Evolutionary conservation across 2,113 vertebrate genomes (phyloP), one percentile per base, ranked within the genome.

Genomic region (Solea senegalensis): DNA sequence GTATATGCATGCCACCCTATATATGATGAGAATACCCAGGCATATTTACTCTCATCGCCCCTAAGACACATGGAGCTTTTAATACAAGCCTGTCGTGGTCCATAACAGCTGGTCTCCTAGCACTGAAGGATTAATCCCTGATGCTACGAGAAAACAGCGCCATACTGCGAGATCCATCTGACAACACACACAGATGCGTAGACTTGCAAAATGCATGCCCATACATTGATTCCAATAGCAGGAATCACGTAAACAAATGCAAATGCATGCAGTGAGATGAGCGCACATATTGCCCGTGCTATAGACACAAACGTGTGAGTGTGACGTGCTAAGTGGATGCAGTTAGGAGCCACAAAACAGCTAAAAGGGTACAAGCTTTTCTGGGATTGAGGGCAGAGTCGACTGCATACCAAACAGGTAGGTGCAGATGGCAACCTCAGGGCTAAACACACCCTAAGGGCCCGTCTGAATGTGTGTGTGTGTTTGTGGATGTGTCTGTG

Each of bases 401-500:
- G 58, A 53, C 44, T 76, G 87, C 82, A 89, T 84, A 88, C 80
- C 84, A 88, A 90, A 65, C 74, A 91, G 87, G 78, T 69, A 89
- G 81, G 86, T 88, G 83, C 84, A 90, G 85, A 90, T 89, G 88
- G 86, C 63, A 77, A 88, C 85, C 77, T 85, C 71, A 78, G 83
- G 77, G 82, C 83, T 86, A 88, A 89, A 86, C 81, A 84, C 74
- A 85, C 82, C 82, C 85, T 43, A 59, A 76, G 78, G 86, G 77
- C 56, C 43, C 39, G 53, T 59, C 4, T 55, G 79, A 13, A 6
- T 46, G 50, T 63, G 28, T 69, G 40, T 66, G 39, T 53, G 27
- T 64, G 68, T 52, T 50, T 63, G 60, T 60, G 43, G 58, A 65
- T 65, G 63, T 56, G 54, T 59, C 9, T 73, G 48, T 56, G 56